Evolutionary conservation across 2,113 vertebrate species (phyloP), one percentile per base, ranked within the genome.

Genomic region (Amphiprion ocellaris): DNA sequence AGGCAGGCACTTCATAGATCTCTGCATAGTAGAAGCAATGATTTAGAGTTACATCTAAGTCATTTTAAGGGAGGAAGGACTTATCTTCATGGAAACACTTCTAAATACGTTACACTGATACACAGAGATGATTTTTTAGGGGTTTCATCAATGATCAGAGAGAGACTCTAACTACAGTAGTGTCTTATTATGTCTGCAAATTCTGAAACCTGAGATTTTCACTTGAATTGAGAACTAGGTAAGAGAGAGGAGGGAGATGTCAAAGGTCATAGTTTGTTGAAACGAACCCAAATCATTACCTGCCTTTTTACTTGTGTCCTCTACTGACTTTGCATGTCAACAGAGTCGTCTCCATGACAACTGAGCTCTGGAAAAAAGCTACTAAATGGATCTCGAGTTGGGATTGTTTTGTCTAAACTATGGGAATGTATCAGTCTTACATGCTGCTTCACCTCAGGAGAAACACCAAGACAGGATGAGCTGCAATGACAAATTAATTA

Each of bases 401-500:
- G 14, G 53, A 59, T 17, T 54, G 4, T 30, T 69, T 39, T 10
- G 15, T 41, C 2, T 10, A 17, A 70, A 46, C 11, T 52, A 52
- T 52, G 19, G 47, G 58, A 58, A 53, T 23, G 5, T 5, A 60
- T 59, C 10, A 28, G 8, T 59, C 15, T 46, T 37, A 33, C 1
- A 39, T 47, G 63, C 21, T 28, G 46, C 19, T 21, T 71, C 16
- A 28, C 21, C 58, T 75, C 61, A 68, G 17, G 33, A 21, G 37
- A 49, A 69, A n/a, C 37, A 54, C 55, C 67, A 63, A 53, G 50
- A 56, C 23, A 30, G 14, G 50, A 53, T 50, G 64, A 81, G 30
- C 15, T 65, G 5, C 56, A 24, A 30, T 24, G 30, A 61, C 15
- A 79, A 71, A 60, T 73, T 68, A 64, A 77, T 67, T 55, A 56